Evolutionary conservation across 2,888 invertebrate genomes (phyloP).

Genomic region (Agrochola macilenta): DNA sequence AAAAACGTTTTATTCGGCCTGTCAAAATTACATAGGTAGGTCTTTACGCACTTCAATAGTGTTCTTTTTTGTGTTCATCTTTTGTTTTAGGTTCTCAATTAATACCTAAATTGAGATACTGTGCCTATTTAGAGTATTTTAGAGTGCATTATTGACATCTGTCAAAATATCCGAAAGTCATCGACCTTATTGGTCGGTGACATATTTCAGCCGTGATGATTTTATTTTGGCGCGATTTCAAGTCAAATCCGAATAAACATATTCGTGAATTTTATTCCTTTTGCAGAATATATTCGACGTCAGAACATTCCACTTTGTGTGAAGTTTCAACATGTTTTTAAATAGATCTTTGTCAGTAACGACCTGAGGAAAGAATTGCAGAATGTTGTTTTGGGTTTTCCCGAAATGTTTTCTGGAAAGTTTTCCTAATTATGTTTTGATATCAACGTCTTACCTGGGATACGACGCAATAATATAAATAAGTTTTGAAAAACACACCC

Average conservation of each 20-base stretch:
- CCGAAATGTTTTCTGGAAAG: slow-evolving; percentile 23
- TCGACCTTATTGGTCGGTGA: slow-evolving; percentile 73
- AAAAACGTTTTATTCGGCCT: too few relatives aligned
- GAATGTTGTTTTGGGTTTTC: slow-evolving; percentile 39
- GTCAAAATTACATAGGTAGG: too few relatives aligned
- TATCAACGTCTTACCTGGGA: slow-evolving; percentile 8
- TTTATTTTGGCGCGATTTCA: slow-evolving; percentile 80
- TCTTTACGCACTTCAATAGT: too few relatives aligned
- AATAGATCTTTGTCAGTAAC: slow-evolving; percentile 53
- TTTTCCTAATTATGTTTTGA: slow-evolving; percentile 34
- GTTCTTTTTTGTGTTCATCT: too few relatives aligned
- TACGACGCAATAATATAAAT: slow-evolving; percentile 17
- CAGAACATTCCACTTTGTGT: slow-evolving; percentile 45
- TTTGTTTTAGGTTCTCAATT: too few relatives aligned
- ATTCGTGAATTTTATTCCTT: slow-evolving; percentile 71
- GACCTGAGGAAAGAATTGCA: slow-evolving; percentile 23
- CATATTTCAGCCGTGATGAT: slow-evolving; percentile 64
- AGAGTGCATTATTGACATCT: slow-evolving; percentile 10
- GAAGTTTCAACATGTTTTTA: slow-evolving; percentile 59
- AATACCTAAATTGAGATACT: too few relatives aligned
- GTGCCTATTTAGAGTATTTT: slow-evolving; percentile 1
- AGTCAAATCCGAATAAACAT: slow-evolving; percentile 61
- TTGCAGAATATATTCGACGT: slow-evolving; percentile 67
- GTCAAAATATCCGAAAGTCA: slow-evolving; percentile 67
- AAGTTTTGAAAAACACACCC: background rate